Evolutionary conservation across 2,113 vertebrate genomes (phyloP), one percentile per base, ranked within the genome.

Genomic region (Potamarius usumacintae): DNA sequence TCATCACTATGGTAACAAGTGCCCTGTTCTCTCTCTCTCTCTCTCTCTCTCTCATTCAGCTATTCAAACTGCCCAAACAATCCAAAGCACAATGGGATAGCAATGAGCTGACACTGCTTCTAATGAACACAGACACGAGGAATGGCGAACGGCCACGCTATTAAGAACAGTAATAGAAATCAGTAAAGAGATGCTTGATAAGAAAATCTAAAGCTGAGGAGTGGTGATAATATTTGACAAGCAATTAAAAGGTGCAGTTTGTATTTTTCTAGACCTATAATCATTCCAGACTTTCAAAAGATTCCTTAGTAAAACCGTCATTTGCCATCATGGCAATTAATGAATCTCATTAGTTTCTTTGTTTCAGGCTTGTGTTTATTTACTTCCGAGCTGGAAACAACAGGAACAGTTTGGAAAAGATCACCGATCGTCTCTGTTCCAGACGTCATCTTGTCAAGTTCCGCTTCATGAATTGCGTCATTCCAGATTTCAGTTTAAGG

Each of bases 1-100:
- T 76, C 72, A 52, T 76, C 72, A 22, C 72, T 50, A 76, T 76
- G 42, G 72, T 76, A 76, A 50, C 72, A 48, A 74, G 71, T 74
- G 34, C 17, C 18, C 17, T 48, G 18, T 27, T 42, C 30, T 71
- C 11, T n/a, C n/a, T n/a, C n/a, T 42, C 69, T 42, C 30, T 34
- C 69, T 42, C 71, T 74, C 17, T 9, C 34, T 22, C 34, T 20
- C 11, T 18, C 67, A 15, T 30, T 30, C 27, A 22, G 65, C 15
- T 67, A 5, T 27, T 67, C n/a, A 27, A 67, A 67, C n/a, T 67
- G 63, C 11, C 2, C 25, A 67, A 67, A 63, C 60, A 67, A 67
- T 2, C 25, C 63, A 67, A 27, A 67, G 63, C 9, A 27, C 20
- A 67, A 27, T 12, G 9, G n/a, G 10, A 25, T n/a, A 7, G 9